Conservation (phyloP, 2,888 invertebrate genomes). For the Chromoteleia sp. region DNA sequence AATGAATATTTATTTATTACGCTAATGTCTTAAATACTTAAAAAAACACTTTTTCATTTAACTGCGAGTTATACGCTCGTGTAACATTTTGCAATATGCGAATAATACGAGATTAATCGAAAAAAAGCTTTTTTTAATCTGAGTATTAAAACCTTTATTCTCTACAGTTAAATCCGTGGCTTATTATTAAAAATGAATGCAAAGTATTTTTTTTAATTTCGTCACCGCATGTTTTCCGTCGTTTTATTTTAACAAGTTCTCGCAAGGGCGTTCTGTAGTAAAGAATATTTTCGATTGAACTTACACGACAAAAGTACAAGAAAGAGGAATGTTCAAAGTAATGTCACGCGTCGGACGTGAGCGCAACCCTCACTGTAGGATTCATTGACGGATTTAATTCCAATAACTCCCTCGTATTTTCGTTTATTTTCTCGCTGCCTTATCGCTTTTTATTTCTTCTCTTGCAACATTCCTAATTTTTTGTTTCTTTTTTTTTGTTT, state of each 20-base stretch:
- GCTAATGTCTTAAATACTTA: too few relatives aligned
- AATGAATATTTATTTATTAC: too few relatives aligned
- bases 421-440: slow-evolving; percentile 69
- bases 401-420: slow-evolving; percentile 69
- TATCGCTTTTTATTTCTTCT: slow-evolving; percentile 70
- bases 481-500: slow-evolving; percentile 50
- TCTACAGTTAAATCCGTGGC: neutral
- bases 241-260: slow-evolving; percentile 3
- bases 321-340: slow-evolving; percentile 68
- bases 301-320: slow-evolving; percentile 60
- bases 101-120: neutral
- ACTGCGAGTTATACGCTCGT: slow-evolving; percentile 21
- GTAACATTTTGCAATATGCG: slow-evolving; percentile 13
- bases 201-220: slow-evolving; percentile 10
- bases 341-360: slow-evolving; percentile 61
- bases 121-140: neutral
- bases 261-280: slow-evolving; percentile 7
- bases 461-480: slow-evolving; percentile 70
- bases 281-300: slow-evolving; percentile 42
- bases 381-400: slow-evolving; percentile 69
- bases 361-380: slow-evolving; percentile 52
- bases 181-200: neutral
- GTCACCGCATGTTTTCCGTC: slow-evolving; percentile 18
- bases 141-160: slow-evolving; percentile 5
- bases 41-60: neutral